These are phyloP conservation scores for Noctilio leporinus DNA, from an alignment of 2,113 vertebrate species.

Conservation along the genomic window DNA sequence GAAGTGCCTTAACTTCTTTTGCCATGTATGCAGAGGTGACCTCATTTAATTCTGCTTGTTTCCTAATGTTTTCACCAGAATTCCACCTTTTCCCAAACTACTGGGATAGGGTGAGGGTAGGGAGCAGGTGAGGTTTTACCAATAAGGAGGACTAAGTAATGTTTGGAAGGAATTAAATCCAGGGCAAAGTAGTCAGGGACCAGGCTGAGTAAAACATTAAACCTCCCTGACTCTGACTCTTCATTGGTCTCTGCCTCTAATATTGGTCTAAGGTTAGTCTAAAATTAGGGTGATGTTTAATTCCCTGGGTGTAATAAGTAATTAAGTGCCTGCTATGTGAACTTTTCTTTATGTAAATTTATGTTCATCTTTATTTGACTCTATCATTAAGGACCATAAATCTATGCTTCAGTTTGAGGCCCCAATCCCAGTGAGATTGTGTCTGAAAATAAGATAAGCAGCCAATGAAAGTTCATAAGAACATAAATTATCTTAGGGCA, in stretches of 20 bases:
- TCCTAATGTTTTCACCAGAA: neutral
- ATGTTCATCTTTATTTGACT: neutral
- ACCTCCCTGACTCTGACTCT: neutral
- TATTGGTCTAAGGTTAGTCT: neutral
- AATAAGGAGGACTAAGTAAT: neutral
- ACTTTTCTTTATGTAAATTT: neutral
- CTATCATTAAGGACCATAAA: neutral
- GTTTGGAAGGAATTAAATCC: neutral
- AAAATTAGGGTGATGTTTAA: neutral
- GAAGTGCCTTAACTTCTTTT: neutral
- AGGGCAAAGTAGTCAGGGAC: neutral
- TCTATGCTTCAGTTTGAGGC: neutral
- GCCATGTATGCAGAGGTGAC: neutral
- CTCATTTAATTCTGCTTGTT: neutral
- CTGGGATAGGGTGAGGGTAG: neutral
- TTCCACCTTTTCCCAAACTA: neutral
- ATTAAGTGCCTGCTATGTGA: neutral
- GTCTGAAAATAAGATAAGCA: slow-evolving; percentile 27
- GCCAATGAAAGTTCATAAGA: neutral
- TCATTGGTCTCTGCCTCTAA: neutral
- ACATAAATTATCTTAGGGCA: neutral
- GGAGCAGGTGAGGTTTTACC: neutral
- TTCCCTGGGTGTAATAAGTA: neutral
- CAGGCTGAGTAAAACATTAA: neutral
- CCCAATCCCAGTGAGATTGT: neutral